Percentiles rank a stretch among this genome's conserved stretches.
Evolutionary conservation across 2,113 vertebrate species (phyloP).

Genomic region (Madoqua kirkii): DNA sequence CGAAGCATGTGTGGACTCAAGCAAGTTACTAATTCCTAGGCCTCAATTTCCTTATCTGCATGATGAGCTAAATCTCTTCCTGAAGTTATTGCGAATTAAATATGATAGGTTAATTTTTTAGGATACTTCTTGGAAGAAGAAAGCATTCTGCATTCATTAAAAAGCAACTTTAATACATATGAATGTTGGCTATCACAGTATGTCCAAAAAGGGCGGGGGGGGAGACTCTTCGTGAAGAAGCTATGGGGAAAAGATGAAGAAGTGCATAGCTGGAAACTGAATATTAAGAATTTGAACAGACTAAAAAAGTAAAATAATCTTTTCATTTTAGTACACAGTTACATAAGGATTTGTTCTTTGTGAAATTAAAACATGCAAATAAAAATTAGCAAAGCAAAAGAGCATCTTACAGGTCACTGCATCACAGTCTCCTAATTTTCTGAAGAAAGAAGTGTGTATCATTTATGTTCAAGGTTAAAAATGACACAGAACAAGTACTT

Average conservation of each 20-base stretch:
- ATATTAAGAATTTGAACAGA: conserved; percentile 8
- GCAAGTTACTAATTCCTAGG: not conserved
- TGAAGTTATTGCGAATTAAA: not conserved
- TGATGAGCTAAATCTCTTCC: not conserved
- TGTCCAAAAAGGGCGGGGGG: not conserved
- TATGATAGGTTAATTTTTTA: not conserved
- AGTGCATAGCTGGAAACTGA: not conserved
- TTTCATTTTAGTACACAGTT: not conserved
- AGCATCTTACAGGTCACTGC: not conserved
- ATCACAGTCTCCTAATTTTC: not conserved
- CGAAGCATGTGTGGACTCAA: not conserved
- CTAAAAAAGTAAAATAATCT: not conserved
- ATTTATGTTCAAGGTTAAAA: not conserved
- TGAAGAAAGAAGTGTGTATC: not conserved
- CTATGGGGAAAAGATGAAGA: not conserved
- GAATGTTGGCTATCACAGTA: not conserved
- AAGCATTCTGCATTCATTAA: not conserved
- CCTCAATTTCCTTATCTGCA: not conserved
- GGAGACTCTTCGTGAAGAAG: not conserved
- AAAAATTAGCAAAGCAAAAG: conserved; percentile 19
- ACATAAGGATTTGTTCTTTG: not conserved
- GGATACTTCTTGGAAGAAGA: not conserved
- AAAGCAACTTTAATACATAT: not conserved
- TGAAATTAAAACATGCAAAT: not conserved
- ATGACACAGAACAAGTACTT: not conserved